These are phyloP conservation scores for Argyresthia albistria DNA, from an alignment of 2,888 invertebrate genomes.

Conservation along the genomic window DNA sequence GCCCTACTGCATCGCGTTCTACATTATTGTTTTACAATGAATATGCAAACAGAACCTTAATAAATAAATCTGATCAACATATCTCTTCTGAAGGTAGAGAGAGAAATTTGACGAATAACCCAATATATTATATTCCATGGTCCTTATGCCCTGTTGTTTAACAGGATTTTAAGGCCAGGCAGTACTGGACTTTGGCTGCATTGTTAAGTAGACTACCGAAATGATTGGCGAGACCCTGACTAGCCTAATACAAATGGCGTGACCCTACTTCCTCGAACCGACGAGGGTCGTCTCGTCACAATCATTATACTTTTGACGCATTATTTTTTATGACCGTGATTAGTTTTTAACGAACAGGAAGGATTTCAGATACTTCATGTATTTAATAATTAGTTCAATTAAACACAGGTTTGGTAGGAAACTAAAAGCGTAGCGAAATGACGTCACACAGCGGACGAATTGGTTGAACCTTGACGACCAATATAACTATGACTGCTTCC, in stretches of 20 bases:
- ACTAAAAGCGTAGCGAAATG: not conserved
- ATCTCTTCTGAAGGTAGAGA: not conserved
- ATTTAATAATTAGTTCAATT: not conserved
- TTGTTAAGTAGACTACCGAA: conserved; percentile 55
- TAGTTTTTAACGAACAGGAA: not conserved
- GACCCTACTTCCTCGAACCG: conserved; percentile 61
- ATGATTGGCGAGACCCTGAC: conserved; percentile 65
- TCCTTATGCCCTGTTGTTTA: too few relatives aligned
- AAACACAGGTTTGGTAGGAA: not conserved
- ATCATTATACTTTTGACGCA: conserved; percentile 32
- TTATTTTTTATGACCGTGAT: conserved; percentile 21
- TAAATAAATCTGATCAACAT: not conserved
- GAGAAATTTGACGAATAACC: too few relatives aligned
- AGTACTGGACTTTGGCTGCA: conserved; percentile 50
- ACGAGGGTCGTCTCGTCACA: conserved; percentile 56
- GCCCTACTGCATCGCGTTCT: conserved; percentile 50
- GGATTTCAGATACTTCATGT: too few relatives aligned
- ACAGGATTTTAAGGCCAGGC: conserved; percentile 21
- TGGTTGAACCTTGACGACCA: conserved; percentile 9
- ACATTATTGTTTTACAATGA: conserved; percentile 35
- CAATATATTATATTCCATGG: too few relatives aligned
- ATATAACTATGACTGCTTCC: conserved; percentile 8
- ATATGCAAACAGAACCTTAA: conserved; percentile 38
- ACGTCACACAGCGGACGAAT: conserved; percentile 9
- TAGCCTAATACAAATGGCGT: conserved; percentile 59